Evolutionary conservation across 2,888 invertebrate genomes (phyloP), one percentile per base, ranked within the genome.

Genomic region (Amphipyra berbera): DNA sequence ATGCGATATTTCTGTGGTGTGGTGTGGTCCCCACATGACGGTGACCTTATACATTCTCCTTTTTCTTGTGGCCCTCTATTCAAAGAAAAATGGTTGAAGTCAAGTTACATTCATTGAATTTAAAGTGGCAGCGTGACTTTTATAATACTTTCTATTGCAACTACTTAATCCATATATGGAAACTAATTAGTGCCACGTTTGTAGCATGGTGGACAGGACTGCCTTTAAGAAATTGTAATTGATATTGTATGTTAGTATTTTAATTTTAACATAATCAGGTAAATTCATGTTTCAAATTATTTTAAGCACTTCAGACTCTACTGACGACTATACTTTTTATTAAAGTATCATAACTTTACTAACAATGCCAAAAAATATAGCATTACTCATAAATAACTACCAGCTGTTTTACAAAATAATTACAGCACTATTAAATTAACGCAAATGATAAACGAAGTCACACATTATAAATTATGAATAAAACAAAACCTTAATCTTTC

Each of bases 1-100:
- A 97, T 94, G 55, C 82, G 82, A 86, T 91, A 92, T 87, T 86
- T 91, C 42, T 86, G 84, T 40, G 83, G 50, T 21, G 64, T 50
- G 13, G 30, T 30, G 30, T 2, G 30, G 30, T 67, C 72, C 33
- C 61, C 68, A 44, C 66, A 46, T 55, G 30, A 30, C 30, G 70
- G 38, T 60, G 72, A 49, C 76, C 81, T 83, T 68, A 64, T 79
- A 10, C 37, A 37, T 48, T 77, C 68, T 68, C 76, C 70, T 2
- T 64, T 65, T 65, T 71, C 68, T 53, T 73, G 60, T 8, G 68
- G 56, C 40, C 71, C 68, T 63, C 71, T 75, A 53, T 70, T 63
- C 63, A 65, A 61, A 81, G 68, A 81, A 82, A 75, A 72, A 65
- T 45, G 0, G 27, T 59, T 37, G 35, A 12, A 35, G 35, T 46